phyloP scores from a whole-genome alignment of 2,888 invertebrate species.

The Trissoscelio sp. region DNA sequence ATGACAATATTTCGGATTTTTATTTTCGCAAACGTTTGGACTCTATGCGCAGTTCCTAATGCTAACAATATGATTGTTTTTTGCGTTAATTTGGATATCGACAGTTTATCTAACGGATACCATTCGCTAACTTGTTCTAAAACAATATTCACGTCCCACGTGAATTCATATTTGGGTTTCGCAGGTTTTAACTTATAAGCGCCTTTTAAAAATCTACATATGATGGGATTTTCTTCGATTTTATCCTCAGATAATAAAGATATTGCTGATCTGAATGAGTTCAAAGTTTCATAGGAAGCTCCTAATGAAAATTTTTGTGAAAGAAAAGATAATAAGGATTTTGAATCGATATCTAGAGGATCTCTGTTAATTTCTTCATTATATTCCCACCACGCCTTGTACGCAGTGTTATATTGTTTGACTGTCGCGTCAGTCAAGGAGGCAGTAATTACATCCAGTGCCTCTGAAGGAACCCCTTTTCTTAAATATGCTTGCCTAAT shows the following conservation, averaged over 20 bases:
- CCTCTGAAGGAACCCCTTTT: slow-evolving; percentile 19
- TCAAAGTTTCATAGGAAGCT: slow-evolving; percentile 24
- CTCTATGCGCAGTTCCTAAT: slow-evolving; percentile 31
- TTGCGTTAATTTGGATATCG: slow-evolving; percentile 14
- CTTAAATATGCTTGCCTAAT: slow-evolving; percentile 53
- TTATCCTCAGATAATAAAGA: slow-evolving; percentile 38
- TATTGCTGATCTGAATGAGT: slow-evolving; percentile 44
- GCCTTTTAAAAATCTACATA: slow-evolving; percentile 56
- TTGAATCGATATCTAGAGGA: slow-evolving; percentile 3
- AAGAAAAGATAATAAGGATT: slow-evolving; percentile 21
- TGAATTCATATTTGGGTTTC: slow-evolving; percentile 48
- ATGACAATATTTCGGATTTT: too few relatives aligned
- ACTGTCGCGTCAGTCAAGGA: slow-evolving; percentile 34
- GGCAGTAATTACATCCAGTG: slow-evolving; percentile 27
- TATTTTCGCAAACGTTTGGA: slow-evolving; percentile 20
- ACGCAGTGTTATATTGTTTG: slow-evolving; percentile 26
- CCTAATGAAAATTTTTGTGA: slow-evolving; percentile 2
- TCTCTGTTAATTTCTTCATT: slow-evolving; percentile 6
- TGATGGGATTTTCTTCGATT: slow-evolving; percentile 34
- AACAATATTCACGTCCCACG: slow-evolving; percentile 55
- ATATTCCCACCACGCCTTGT: slow-evolving; percentile 28
- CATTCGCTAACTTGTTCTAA: slow-evolving; percentile 5
- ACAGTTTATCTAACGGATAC: slow-evolving; percentile 19
- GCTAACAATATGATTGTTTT: slow-evolving; percentile 43
- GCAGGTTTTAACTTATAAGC: slow-evolving; percentile 39